Percentiles rank a stretch among this genome's conserved stretches.
phyloP scores from a whole-genome alignment of 1,140 invertebrate genomes.

The Drosophila obscura region DNA sequence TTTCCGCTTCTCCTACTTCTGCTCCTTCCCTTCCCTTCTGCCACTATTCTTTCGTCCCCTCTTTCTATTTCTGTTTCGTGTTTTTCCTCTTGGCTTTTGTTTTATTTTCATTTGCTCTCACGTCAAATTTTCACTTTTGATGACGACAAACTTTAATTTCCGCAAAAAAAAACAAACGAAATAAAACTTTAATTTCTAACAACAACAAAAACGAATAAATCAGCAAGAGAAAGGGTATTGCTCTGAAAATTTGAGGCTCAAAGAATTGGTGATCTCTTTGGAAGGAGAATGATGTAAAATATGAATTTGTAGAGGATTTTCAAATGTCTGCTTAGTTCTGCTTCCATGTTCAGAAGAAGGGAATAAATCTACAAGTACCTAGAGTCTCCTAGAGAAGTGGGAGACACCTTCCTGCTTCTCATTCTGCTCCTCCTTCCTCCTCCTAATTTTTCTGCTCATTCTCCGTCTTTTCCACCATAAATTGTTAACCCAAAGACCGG shows the following conservation, averaged over 20 bases:
- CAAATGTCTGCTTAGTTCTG: not conserved
- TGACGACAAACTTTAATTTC: slow-evolving; percentile 66
- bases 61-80: slow-evolving; percentile 24
- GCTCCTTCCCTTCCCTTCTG: slow-evolving; percentile 1
- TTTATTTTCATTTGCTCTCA: slow-evolving; percentile 68
- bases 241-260: too few species aligned
- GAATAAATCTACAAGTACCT: too few species aligned
- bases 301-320: too few species aligned
- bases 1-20: slow-evolving; percentile 2
- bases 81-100: slow-evolving; percentile 50
- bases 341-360: too few species aligned
- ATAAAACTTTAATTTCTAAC: not conserved
- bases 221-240: not conserved
- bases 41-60: slow-evolving; percentile 1
- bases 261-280: too few species aligned
- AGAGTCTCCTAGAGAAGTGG: slow-evolving; percentile 36
- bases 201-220: slow-evolving; percentile 2
- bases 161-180: slow-evolving; percentile 16
- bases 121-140: slow-evolving; percentile 80
- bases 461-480: too few species aligned
- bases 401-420: slow-evolving; percentile 18
- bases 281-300: too few species aligned
- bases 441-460: too few species aligned
- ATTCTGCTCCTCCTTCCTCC: not conserved
- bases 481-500: too few species aligned